A percentile compares a stretch with the other conserved stretches of the same genome.
phyloP scores from a whole-genome alignment of 1,140 invertebrate genomes.

The Drosophila tropicalis region DNA sequence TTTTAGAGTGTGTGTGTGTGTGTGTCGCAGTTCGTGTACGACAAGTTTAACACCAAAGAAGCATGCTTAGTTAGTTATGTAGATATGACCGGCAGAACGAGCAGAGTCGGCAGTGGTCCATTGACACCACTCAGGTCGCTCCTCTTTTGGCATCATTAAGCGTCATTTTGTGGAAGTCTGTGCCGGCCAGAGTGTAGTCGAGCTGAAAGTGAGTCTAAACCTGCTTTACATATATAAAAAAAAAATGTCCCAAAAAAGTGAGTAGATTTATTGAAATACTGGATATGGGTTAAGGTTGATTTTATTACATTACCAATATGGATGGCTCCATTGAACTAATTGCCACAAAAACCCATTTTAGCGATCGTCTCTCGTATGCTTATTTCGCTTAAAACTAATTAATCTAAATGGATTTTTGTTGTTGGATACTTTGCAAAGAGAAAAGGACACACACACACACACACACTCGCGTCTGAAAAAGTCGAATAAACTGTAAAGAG shows the following conservation, averaged over 20 bases:
- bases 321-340: background rate
- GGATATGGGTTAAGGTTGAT: background rate
- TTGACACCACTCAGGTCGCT: constrained; percentile 65
- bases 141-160: constrained; percentile 79
- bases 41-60: constrained; percentile 71
- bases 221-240: constrained; percentile 18
- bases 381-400: constrained; percentile 76
- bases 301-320: background rate
- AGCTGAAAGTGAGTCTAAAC: constrained; percentile 66
- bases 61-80: constrained; percentile 82
- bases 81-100: constrained; percentile 52
- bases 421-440: constrained; percentile 56
- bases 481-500: constrained; percentile 72
- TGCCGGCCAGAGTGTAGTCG: constrained; percentile 65
- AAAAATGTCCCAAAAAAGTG: no score
- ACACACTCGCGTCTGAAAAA: constrained; percentile 45
- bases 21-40: constrained; percentile 53
- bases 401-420: constrained; percentile 81
- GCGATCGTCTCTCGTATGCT: constrained; percentile 15
- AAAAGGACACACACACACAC: constrained; percentile 25
- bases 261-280: background rate
- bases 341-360: background rate
- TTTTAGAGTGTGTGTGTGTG: constrained; percentile 21
- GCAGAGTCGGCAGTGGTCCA: constrained; percentile 44
- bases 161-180: constrained; percentile 61